Evolutionary conservation across 2,113 vertebrate species (phyloP).

Genomic region (Regulus satrapa): DNA sequence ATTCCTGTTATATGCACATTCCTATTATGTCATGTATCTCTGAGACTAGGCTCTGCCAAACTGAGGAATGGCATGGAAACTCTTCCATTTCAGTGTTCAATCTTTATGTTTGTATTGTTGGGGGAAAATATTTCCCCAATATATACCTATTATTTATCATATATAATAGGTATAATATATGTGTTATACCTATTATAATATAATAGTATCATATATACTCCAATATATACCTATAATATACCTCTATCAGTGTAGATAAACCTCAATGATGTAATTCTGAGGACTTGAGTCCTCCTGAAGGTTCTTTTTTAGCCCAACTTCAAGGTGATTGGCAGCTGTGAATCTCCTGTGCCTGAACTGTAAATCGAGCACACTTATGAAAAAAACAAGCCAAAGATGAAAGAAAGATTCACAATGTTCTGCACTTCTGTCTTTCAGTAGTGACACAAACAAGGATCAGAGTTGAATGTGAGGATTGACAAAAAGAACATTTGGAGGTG

Average conservation of each 20-base stretch:
- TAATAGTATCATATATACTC: too few species aligned
- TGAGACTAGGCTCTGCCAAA: background rate
- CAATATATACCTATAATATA: too few species aligned
- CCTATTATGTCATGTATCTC: background rate
- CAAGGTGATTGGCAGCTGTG: background rate
- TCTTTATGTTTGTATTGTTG: background rate
- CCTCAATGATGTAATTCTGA: background rate
- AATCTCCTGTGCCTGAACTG: background rate
- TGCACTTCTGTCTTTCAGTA: background rate
- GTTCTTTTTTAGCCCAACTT: background rate
- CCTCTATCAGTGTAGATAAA: background rate
- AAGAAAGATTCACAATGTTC: background rate
- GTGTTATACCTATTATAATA: too few species aligned
- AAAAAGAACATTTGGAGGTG: background rate
- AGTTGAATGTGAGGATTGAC: background rate
- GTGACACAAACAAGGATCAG: background rate
- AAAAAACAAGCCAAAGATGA: too few species aligned
- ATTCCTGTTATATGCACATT: background rate
- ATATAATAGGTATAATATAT: too few species aligned
- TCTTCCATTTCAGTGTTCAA: background rate
- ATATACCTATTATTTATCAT: too few species aligned
- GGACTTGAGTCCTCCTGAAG: background rate
- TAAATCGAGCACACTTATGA: background rate
- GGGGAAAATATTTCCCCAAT: background rate
- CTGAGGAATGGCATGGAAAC: background rate